Conservation (phyloP, 2,797 vertebrate species). For the Nasua narica region DNA sequence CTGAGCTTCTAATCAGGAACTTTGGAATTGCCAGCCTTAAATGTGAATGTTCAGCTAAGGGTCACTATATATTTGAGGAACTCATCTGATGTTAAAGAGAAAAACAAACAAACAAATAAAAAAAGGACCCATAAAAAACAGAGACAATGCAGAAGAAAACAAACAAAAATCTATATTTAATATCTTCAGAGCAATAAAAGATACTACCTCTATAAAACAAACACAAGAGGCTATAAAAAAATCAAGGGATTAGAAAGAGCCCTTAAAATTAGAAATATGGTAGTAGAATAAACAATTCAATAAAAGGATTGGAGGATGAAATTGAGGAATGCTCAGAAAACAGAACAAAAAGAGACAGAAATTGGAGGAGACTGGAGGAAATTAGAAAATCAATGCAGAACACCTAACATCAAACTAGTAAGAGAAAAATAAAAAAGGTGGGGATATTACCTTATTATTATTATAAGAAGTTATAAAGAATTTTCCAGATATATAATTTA, state of each 20-base stretch:
- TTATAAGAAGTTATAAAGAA: neutral
- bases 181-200: constrained; percentile 68
- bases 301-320: constrained; percentile 13
- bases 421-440: neutral
- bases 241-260: constrained; percentile 41
- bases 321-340: constrained; percentile 34
- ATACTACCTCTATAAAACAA: constrained; percentile 65
- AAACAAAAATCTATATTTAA: constrained; percentile 74
- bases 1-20: neutral
- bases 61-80: constrained; percentile 38
- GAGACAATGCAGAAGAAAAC: constrained; percentile 56
- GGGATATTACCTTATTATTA: neutral
- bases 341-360: constrained; percentile 20
- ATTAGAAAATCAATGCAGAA: neutral
- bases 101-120: constrained; percentile 46
- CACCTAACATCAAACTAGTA: neutral
- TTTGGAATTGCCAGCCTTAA: neutral
- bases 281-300: constrained; percentile 44
- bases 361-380: neutral
- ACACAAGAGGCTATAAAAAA: constrained; percentile 56
- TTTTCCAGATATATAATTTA: neutral
- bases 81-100: constrained; percentile 19
- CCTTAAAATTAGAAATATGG: constrained; percentile 58
- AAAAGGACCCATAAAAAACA: constrained; percentile 50
- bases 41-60: neutral